Percentiles rank a stretch among this genome's conserved stretches.
These are phyloP conservation scores for Apodemus speciosus DNA, from an alignment of 2,113 vertebrate genomes.

Conservation along the genomic window DNA sequence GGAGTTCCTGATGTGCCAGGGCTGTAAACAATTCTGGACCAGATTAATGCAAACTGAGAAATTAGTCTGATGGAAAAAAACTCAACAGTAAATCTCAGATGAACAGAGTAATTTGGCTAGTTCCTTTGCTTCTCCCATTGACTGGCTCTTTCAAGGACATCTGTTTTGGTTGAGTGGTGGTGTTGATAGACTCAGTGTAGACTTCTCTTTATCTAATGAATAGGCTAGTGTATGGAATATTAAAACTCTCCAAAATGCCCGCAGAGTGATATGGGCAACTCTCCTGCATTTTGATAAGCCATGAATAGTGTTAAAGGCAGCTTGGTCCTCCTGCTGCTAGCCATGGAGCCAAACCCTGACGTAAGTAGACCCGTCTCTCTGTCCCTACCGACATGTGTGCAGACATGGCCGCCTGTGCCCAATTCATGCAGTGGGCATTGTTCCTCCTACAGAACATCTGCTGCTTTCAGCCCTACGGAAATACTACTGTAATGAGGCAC, in stretches of 20 bases:
- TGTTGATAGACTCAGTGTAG: neutral
- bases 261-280: neutral
- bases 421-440: neutral
- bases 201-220: constrained; percentile 18
- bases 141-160: constrained; percentile 35
- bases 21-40: neutral
- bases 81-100: neutral
- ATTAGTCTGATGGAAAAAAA: neutral
- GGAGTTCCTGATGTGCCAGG: neutral
- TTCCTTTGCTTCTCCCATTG: neutral
- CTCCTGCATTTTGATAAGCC: neutral
- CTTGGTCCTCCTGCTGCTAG: neutral
- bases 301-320: neutral
- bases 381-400: neutral
- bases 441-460: neutral
- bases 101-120: neutral
- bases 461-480: neutral
- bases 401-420: neutral
- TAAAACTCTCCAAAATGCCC: neutral
- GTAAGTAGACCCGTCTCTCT: neutral
- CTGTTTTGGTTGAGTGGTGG: constrained; percentile 31
- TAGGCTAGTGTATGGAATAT: neutral
- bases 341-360: neutral
- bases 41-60: constrained; percentile 8
- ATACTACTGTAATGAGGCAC: too few relatives aligned